Percentiles rank a stretch among this genome's conserved stretches.
Conservation (phyloP, 2,113 vertebrate genomes). For the Tragelaphus imberbis region DNA sequence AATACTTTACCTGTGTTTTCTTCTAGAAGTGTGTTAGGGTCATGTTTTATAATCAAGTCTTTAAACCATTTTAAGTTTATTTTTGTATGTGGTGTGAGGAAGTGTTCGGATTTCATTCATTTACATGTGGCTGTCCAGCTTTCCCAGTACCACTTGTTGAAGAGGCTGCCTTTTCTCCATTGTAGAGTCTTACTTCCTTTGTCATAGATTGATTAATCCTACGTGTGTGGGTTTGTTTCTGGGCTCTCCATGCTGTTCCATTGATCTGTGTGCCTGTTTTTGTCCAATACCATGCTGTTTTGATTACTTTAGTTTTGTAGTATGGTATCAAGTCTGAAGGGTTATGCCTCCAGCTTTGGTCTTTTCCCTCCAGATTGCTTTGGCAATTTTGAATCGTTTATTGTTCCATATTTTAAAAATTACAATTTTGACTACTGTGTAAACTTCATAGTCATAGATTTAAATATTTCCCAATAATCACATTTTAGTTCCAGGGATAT, state of each 20-base stretch:
- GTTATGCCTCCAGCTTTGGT: not conserved
- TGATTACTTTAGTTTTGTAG: not conserved
- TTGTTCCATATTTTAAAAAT: not conserved
- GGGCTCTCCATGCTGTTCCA: not conserved
- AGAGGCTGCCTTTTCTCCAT: not conserved
- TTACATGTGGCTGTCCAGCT: not conserved
- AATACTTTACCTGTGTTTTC: not conserved
- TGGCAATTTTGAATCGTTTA: not conserved
- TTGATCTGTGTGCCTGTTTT: not conserved
- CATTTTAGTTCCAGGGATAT: slow-evolving; percentile 8
- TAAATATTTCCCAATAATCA: slow-evolving; percentile 44
- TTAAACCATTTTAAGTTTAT: not conserved
- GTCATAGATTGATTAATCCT: not conserved
- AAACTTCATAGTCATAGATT: slow-evolving; percentile 7
- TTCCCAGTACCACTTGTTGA: not conserved
- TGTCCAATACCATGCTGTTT: not conserved
- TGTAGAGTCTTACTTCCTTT: not conserved
- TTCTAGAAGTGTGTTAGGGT: not conserved
- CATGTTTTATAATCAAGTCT: not conserved
- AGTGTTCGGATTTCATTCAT: not conserved
- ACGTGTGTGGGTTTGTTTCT: not conserved
- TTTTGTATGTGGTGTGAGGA: not conserved
- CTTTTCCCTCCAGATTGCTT: not conserved
- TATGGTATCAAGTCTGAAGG: not conserved
- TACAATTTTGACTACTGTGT: not conserved